Percentiles rank a stretch among this genome's conserved stretches.
Evolutionary conservation across 2,888 invertebrate species (phyloP).

Genomic region (Rotaria macrura): DNA sequence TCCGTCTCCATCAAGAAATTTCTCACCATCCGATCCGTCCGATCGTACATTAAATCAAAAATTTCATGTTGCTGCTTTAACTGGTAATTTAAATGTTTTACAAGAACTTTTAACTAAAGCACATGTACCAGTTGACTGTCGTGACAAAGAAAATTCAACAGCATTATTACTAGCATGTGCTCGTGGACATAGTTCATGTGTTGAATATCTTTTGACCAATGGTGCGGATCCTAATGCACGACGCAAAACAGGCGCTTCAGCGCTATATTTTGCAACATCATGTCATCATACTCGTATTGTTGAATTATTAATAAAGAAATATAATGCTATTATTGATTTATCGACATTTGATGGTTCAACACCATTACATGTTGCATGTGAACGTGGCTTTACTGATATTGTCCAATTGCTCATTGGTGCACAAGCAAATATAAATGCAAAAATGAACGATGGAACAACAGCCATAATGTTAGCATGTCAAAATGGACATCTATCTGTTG

Average conservation of each 20-base stretch:
- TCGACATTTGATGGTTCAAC: conserved; percentile 5
- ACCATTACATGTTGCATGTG: conserved; percentile 3
- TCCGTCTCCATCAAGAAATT: not conserved
- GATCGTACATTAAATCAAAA: conserved; percentile 12
- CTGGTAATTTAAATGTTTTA: not conserved
- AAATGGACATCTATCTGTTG: conserved; percentile 9
- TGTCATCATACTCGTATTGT: not conserved
- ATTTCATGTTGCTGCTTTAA: conserved; percentile 1
- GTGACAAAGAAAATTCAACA: conserved; percentile 19
- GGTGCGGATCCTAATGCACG: not conserved
- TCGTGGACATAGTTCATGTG: not conserved
- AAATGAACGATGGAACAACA: conserved; percentile 3
- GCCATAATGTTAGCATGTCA: conserved; percentile 13
- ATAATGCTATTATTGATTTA: not conserved
- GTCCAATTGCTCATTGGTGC: not conserved
- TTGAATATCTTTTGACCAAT: not conserved
- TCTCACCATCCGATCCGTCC: not conserved
- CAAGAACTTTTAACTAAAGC: not conserved
- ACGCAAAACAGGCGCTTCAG: not conserved
- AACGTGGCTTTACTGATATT: not conserved
- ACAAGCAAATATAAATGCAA: conserved; percentile 4
- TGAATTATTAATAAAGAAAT: not conserved
- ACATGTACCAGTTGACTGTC: not conserved
- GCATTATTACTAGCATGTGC: not conserved
- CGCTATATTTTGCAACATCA: not conserved